These are phyloP conservation scores for Alitta virens DNA, from an alignment of 2,888 invertebrate genomes.

Conservation along the genomic window DNA sequence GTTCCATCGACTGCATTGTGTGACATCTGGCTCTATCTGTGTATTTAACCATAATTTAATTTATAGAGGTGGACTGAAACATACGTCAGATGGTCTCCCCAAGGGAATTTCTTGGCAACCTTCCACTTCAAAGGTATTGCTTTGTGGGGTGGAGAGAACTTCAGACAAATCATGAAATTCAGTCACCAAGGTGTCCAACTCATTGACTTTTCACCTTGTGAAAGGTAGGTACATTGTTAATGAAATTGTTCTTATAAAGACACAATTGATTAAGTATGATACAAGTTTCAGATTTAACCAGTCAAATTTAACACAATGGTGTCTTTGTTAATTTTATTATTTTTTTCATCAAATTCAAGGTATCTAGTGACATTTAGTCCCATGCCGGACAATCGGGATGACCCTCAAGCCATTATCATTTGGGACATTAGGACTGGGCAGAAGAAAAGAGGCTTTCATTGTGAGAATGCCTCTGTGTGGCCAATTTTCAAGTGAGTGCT, in stretches of 20 bases:
- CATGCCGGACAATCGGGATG: constrained; percentile 65
- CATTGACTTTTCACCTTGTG: constrained; percentile 96
- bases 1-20: too few species aligned
- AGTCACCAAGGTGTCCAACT: constrained; percentile 83
- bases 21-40: too few species aligned
- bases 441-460: constrained; percentile 85
- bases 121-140: constrained; percentile 95
- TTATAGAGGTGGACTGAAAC: constrained; percentile 90
- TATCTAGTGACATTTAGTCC: constrained; percentile 94
- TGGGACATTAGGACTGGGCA: constrained; percentile 96
- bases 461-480: constrained; percentile 70
- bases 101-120: constrained; percentile 93
- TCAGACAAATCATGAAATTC: constrained; percentile 88
- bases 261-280: too few species aligned
- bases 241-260: too few species aligned
- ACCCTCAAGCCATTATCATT: constrained; percentile 80
- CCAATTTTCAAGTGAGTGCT: constrained; percentile 77
- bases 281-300: too few species aligned
- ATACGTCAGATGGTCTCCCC: constrained; percentile 94
- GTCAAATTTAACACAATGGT: background rate
- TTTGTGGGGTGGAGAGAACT: constrained; percentile 94
- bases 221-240: constrained; percentile 64
- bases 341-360: constrained; percentile 46
- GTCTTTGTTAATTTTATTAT: background rate
- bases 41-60: background rate